Evolutionary conservation across 1,140 invertebrate genomes (phyloP).

Genomic region (Neoseiulus cucumeris): DNA sequence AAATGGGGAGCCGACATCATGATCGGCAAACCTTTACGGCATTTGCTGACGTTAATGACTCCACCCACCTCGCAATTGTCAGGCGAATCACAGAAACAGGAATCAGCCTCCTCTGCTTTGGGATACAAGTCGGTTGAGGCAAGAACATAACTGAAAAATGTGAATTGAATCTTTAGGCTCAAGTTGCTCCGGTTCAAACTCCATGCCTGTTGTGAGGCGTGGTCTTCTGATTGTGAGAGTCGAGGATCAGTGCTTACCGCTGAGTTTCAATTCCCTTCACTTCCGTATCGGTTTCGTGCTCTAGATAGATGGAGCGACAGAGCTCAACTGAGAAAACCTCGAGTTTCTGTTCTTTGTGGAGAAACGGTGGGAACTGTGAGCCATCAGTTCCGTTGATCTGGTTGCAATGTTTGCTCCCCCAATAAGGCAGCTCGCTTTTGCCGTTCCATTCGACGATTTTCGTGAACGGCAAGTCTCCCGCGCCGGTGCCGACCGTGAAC

Average conservation of each 20-base stretch:
- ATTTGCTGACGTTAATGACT: constrained; percentile 20
- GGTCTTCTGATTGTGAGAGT: too few species aligned
- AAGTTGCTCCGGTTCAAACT: too few species aligned
- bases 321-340: constrained; percentile 22
- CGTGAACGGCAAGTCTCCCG: background rate
- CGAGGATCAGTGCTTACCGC: too few species aligned
- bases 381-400: constrained; percentile 25
- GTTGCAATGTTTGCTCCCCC: constrained; percentile 17
- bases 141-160: too few species aligned
- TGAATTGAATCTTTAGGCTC: too few species aligned
- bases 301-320: constrained; percentile 21
- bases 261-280: constrained; percentile 19
- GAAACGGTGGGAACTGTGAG: constrained; percentile 21
- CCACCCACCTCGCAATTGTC: constrained; percentile 18
- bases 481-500: background rate
- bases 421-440: constrained; percentile 10
- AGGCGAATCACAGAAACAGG: background rate
- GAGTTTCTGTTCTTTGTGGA: constrained; percentile 21
- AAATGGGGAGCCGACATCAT: constrained; percentile 25
- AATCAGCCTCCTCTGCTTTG: constrained; percentile 15
- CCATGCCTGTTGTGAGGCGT: too few species aligned
- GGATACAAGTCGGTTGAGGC: constrained; percentile 20
- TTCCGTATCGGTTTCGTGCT: constrained; percentile 19
- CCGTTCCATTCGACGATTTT: background rate
- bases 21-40: constrained; percentile 22